Evolutionary conservation across 64 coral and sea anemone genomes (phyloP).

Genomic region (Pachyseris speciosa): DNA sequence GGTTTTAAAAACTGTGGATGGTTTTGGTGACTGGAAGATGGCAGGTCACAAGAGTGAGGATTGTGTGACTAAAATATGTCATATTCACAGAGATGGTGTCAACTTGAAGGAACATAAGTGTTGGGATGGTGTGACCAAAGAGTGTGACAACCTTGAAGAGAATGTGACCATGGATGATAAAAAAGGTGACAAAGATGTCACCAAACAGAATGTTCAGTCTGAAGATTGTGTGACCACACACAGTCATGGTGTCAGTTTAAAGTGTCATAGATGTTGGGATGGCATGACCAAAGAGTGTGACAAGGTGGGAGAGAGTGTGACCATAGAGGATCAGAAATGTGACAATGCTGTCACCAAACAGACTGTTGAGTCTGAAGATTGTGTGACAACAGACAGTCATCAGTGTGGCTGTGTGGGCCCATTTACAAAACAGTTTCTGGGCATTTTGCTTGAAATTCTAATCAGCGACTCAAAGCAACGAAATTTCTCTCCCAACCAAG

Average conservation of each 20-base stretch:
- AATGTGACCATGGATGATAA: not conserved
- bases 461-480: slow-evolving; percentile 68
- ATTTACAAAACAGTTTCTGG: slow-evolving; percentile 29
- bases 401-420: slow-evolving; percentile 22
- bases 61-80: not conserved
- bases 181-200: not conserved
- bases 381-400: not conserved
- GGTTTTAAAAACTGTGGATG: slow-evolving; percentile 1
- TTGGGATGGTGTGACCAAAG: not conserved
- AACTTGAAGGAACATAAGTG: not conserved
- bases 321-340: not conserved
- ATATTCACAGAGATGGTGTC: not conserved
- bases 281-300: not conserved
- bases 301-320: not conserved
- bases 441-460: slow-evolving; percentile 74
- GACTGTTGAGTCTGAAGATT: not conserved
- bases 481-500: not conserved
- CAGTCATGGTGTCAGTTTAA: too few species aligned
- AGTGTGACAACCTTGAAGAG: not conserved
- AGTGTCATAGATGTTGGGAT: not conserved
- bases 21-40: not conserved
- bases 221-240: not conserved
- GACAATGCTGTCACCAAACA: not conserved
- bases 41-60: not conserved
- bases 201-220: not conserved